Percentiles rank a stretch among this genome's conserved stretches.
Conservation (phyloP, 2,797 vertebrate species). For the Acanthurus tractus region DNA sequence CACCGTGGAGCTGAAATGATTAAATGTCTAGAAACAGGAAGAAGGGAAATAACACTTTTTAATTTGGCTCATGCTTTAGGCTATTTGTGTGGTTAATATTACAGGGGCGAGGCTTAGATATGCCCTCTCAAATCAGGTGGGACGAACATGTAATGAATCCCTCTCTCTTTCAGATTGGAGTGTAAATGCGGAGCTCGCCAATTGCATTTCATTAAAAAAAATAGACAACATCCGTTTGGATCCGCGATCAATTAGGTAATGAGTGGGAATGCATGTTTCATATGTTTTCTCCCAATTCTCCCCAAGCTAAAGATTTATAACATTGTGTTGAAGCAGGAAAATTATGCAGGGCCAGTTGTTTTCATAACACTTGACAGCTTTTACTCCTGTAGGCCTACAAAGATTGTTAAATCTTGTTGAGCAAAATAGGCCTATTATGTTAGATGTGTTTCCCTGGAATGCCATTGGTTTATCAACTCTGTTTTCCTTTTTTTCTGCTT, state of each 20-base stretch:
- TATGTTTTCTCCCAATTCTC: constrained; percentile 42
- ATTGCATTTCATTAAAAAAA: constrained; percentile 80
- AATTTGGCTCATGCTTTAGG: constrained; percentile 81
- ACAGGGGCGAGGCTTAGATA: constrained; percentile 70
- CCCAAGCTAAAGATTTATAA: constrained; percentile 68
- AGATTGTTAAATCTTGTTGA: background rate
- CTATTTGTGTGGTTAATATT: constrained; percentile 83
- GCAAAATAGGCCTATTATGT: too few species aligned
- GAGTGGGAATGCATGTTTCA: constrained; percentile 75
- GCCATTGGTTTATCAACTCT: background rate
- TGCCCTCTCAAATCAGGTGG: constrained; percentile 79
- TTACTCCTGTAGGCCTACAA: constrained; percentile 25
- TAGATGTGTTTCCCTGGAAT: background rate
- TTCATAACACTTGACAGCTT: constrained; percentile 39
- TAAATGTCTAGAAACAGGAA: constrained; percentile 76
- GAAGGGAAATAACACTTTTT: constrained; percentile 78
- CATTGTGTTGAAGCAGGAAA: constrained; percentile 37
- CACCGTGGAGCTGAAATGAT: constrained; percentile 65
- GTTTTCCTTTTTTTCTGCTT: background rate
- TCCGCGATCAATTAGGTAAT: constrained; percentile 79
- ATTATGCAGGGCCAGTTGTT: constrained; percentile 41
- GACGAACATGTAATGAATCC: constrained; percentile 75
- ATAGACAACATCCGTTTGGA: constrained; percentile 51
- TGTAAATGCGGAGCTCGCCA: constrained; percentile 64
- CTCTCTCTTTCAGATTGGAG: constrained; percentile 56